These are phyloP conservation scores for Stictonetta naevosa DNA, from an alignment of 2,113 vertebrate genomes.

Conservation along the genomic window DNA sequence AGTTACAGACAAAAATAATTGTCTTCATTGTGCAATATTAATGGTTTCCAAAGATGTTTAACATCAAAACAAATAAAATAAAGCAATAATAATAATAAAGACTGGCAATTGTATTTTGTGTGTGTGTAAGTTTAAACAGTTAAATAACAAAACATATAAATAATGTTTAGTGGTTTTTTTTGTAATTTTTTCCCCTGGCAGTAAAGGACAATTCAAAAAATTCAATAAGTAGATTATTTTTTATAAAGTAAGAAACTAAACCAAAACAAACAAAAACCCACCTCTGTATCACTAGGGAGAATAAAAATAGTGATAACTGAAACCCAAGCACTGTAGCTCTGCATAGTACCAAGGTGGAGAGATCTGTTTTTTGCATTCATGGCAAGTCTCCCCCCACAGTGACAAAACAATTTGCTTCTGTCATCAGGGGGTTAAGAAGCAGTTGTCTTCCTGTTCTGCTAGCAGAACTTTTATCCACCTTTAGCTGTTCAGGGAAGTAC, in stretches of 20 bases:
- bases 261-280: too few relatives aligned
- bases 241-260: not conserved
- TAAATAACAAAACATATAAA: not conserved
- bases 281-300: not conserved
- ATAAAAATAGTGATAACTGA: constrained; percentile 15
- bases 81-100: too few relatives aligned
- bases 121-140: not conserved
- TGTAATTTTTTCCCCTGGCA: not conserved
- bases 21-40: not conserved
- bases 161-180: not conserved
- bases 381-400: constrained; percentile 47
- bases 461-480: constrained; percentile 10
- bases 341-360: not conserved
- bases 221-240: not conserved
- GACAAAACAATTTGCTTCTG: constrained; percentile 67
- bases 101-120: not conserved
- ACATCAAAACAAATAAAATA: not conserved
- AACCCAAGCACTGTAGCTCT: constrained; percentile 8
- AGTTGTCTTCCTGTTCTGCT: constrained; percentile 65
- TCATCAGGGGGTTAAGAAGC: constrained; percentile 67
- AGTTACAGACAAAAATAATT: not conserved
- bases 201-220: not conserved
- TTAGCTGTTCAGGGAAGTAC: constrained; percentile 54
- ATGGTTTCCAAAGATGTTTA: not conserved
- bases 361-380: constrained; percentile 73